Conservation (phyloP, 2,113 vertebrate genomes). For the Engystomops pustulosus region DNA sequence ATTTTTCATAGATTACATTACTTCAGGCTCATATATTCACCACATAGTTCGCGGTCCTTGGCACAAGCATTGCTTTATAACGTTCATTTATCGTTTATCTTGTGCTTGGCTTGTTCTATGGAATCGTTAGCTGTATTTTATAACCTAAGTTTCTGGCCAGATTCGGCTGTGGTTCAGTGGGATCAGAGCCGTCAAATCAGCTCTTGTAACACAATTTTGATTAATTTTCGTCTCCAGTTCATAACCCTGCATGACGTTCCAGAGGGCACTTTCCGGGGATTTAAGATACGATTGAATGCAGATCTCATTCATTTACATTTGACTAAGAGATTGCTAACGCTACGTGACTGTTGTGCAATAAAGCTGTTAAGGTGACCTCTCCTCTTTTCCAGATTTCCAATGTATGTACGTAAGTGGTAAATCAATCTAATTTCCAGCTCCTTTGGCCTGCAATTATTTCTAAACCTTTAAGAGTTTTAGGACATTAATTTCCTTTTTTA, state of each 20-base stretch:
- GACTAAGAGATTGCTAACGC: conserved; percentile 8
- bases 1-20: conserved; percentile 49
- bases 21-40: conserved; percentile 42
- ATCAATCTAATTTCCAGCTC: background rate
- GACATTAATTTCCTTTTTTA: background rate
- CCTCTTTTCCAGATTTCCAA: background rate
- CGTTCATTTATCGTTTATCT: conserved; percentile 54
- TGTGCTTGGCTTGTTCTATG: conserved; percentile 51
- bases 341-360: background rate
- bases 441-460: background rate
- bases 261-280: conserved; percentile 38
- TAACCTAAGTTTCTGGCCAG: conserved; percentile 29
- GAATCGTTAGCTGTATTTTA: conserved; percentile 54
- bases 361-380: conserved; percentile 42
- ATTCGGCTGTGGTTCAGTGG: conserved; percentile 41
- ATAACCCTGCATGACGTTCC: conserved; percentile 32
- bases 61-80: conserved; percentile 30
- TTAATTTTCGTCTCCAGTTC: conserved; percentile 32
- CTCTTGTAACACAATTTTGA: conserved; percentile 48
- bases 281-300: conserved; percentile 51
- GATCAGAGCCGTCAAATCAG: conserved; percentile 52
- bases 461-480: background rate
- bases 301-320: conserved; percentile 34
- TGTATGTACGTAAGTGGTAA: background rate
- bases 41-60: conserved; percentile 45